Conservation (phyloP, 1,140 invertebrate species). For the Diuraphis noxia region DNA sequence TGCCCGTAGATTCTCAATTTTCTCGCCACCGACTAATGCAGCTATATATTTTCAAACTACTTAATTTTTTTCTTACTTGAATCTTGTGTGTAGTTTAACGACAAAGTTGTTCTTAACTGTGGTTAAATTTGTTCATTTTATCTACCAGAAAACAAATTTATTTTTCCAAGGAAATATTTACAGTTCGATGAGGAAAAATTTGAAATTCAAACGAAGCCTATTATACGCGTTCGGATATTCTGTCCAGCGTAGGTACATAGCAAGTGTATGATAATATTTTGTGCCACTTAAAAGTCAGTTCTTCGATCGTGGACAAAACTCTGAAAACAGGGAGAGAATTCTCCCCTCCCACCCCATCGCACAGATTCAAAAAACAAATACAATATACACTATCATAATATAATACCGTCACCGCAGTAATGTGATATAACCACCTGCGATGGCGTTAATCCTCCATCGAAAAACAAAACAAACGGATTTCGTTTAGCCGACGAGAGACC, state of each 20-base stretch:
- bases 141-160: not conserved
- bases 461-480: not conserved
- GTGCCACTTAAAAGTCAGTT: not conserved
- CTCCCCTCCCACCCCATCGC: too few relatives aligned
- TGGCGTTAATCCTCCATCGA: not conserved
- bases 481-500: not conserved
- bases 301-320: not conserved
- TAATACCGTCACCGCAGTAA: too few relatives aligned
- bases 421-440: too few relatives aligned
- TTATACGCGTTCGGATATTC: not conserved
- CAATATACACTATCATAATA: too few relatives aligned
- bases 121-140: not conserved
- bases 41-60: not conserved
- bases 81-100: not conserved
- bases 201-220: not conserved
- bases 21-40: not conserved
- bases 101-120: not conserved
- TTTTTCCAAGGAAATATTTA: not conserved
- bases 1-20: not conserved
- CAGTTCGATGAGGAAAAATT: not conserved
- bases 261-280: not conserved
- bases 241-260: too few relatives aligned
- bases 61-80: not conserved
- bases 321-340: not conserved
- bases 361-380: too few relatives aligned